phyloP scores from a whole-genome alignment of 2,888 invertebrate species.

The Empis stercorea region DNA sequence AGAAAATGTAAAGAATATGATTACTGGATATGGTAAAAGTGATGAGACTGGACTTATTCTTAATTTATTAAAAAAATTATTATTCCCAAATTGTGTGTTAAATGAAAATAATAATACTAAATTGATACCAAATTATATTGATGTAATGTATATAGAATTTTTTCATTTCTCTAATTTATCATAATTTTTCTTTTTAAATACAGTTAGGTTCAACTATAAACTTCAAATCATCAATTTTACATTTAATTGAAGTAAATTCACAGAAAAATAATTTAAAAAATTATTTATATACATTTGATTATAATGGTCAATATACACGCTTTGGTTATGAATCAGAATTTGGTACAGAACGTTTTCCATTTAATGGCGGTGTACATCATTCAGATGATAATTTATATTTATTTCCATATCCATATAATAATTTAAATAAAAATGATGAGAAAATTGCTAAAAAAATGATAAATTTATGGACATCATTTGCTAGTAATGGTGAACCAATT shows the following conservation, averaged over 20 bases:
- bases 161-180: not conserved
- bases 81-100: not conserved
- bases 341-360: slow-evolving; percentile 27
- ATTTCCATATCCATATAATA: slow-evolving; percentile 31
- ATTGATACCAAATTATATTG: slow-evolving; percentile 38
- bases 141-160: slow-evolving; percentile 20
- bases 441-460: slow-evolving; percentile 37
- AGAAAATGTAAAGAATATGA: not conserved
- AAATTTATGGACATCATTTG: slow-evolving; percentile 35
- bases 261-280: slow-evolving; percentile 19
- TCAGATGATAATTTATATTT: slow-evolving; percentile 47
- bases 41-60: not conserved
- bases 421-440: slow-evolving; percentile 27
- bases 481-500: slow-evolving; percentile 25
- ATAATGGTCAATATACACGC: slow-evolving; percentile 33
- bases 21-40: not conserved
- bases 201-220: slow-evolving; percentile 22
- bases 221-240: slow-evolving; percentile 38
- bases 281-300: slow-evolving; percentile 41
- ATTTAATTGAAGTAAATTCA: slow-evolving; percentile 21
- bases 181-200: not conserved
- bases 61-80: not conserved
- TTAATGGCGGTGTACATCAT: slow-evolving; percentile 42
- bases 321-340: slow-evolving; percentile 35
- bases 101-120: slow-evolving; percentile 14